Evolutionary conservation across 2,113 vertebrate genomes (phyloP).

Genomic region (Hiodon alosoides): DNA sequence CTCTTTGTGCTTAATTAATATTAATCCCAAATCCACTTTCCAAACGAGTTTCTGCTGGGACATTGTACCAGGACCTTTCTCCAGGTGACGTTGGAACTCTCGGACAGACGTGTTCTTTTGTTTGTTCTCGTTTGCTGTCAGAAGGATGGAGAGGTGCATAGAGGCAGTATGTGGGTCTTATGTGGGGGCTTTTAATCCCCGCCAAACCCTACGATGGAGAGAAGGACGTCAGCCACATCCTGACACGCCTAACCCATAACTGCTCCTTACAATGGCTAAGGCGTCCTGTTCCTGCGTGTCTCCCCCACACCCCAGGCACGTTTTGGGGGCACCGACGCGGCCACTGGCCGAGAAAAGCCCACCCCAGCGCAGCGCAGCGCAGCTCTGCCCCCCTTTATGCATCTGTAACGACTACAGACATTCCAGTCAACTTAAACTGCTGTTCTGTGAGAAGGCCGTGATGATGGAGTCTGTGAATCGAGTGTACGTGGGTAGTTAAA

Average conservation of each 20-base stretch:
- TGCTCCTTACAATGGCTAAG: too few species aligned
- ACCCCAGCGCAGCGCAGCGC: too few species aligned
- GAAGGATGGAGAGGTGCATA: not conserved
- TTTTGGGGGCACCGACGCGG: too few species aligned
- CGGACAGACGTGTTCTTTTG: not conserved
- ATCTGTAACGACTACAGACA: not conserved
- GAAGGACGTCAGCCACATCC: not conserved
- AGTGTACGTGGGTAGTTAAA: slow-evolving; percentile 11
- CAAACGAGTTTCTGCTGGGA: not conserved
- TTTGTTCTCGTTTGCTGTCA: not conserved
- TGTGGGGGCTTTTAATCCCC: not conserved
- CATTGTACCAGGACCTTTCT: not conserved
- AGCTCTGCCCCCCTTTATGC: too few species aligned
- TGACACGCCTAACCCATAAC: not conserved
- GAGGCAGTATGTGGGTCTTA: not conserved
- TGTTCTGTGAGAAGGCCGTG: not conserved
- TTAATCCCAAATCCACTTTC: too few species aligned
- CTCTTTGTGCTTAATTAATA: not conserved
- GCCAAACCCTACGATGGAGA: not conserved
- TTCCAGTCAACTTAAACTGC: not conserved
- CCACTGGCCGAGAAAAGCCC: not conserved
- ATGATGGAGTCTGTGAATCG: not conserved
- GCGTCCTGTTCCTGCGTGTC: too few species aligned
- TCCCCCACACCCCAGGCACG: too few species aligned
- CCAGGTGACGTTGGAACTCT: not conserved